Evolutionary conservation across 2,888 invertebrate genomes (phyloP).

Genomic region (Mythimna lalbum): DNA sequence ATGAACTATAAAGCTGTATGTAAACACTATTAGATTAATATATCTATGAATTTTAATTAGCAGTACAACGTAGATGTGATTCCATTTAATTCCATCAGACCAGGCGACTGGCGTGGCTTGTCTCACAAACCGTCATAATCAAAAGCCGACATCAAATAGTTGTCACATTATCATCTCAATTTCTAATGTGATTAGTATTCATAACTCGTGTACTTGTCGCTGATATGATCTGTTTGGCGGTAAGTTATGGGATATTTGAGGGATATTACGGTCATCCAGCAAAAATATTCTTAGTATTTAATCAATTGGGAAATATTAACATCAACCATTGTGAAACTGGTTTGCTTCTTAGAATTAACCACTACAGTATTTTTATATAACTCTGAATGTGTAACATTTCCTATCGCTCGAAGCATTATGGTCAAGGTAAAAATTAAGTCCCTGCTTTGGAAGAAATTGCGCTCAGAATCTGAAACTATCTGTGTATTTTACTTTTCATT

Average conservation of each 20-base stretch:
- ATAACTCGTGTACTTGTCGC: slow-evolving; percentile 67
- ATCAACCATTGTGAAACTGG: neutral
- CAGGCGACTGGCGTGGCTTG: slow-evolving; percentile 3
- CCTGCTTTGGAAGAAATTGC: too few relatives aligned
- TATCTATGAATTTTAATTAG: slow-evolving; percentile 1
- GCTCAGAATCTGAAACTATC: too few relatives aligned
- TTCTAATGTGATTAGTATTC: slow-evolving; percentile 75
- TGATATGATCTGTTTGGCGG: slow-evolving; percentile 53
- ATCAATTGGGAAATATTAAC: neutral
- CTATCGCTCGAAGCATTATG: too few relatives aligned
- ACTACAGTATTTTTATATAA: too few relatives aligned
- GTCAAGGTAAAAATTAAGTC: too few relatives aligned
- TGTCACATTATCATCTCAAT: slow-evolving; percentile 70
- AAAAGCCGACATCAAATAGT: slow-evolving; percentile 56
- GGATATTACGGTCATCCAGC: neutral
- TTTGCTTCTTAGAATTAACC: too few relatives aligned
- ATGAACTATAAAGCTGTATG: too few relatives aligned
- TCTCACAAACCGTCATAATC: slow-evolving; percentile 37
- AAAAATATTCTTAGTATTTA: neutral
- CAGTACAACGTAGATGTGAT: neutral
- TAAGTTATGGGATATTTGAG: slow-evolving; percentile 41
- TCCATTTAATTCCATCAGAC: slow-evolving; percentile 28
- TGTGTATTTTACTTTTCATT: too few relatives aligned
- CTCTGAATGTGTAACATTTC: too few relatives aligned
- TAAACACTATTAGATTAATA: neutral